Evolutionary conservation across 2,797 vertebrate species (phyloP), one percentile per base, ranked within the genome.

Genomic region (Hirundo rustica): DNA sequence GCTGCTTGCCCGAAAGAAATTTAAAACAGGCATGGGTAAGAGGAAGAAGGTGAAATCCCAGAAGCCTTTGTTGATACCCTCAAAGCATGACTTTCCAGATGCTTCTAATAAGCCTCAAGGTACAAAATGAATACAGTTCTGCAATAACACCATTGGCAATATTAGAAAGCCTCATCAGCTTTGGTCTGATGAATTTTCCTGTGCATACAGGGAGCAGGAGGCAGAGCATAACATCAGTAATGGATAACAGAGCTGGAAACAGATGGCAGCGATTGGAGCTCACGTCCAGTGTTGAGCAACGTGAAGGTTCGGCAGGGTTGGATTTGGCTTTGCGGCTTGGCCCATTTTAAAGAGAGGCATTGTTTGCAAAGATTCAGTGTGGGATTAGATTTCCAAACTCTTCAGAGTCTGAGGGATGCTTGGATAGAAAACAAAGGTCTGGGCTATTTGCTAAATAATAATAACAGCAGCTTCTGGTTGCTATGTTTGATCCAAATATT

Each of bases 401-500:
- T 88, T 72, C 66, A 44, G 19, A 95, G 76, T 75, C 62, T 32
- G 68, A 91, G 72, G 47, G 72, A 58, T 83, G 75, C 26, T 92
- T 93, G 89, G 81, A 83, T 34, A 29, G 62, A 75, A 81, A 85
- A 88, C 48, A 93, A 89, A 91, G 81, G 23, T 73, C 93, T 83
- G 36, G 68, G 36, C 29, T 95, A 68, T 92, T 96, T 88, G 77
- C 76, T 94, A 89, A 96, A 89, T 58, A 93, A 89, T 74, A 85
- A 53, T 16, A 83, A 82, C 54, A 79, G 26, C 79, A 89, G 54
- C 85, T 89, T 86, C 87, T 91, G 32, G 82, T 91, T 96, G 89
- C 87, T 93, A 80, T 62, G 82, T 38, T 84, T 92, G 70, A 86
- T 92, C 78, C 79, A 92, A 93, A 84, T 86, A 95, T 93, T 95